Evolutionary conservation across 2,113 vertebrate genomes (phyloP).

Genomic region (Brachyhypopomus gauderio): DNA sequence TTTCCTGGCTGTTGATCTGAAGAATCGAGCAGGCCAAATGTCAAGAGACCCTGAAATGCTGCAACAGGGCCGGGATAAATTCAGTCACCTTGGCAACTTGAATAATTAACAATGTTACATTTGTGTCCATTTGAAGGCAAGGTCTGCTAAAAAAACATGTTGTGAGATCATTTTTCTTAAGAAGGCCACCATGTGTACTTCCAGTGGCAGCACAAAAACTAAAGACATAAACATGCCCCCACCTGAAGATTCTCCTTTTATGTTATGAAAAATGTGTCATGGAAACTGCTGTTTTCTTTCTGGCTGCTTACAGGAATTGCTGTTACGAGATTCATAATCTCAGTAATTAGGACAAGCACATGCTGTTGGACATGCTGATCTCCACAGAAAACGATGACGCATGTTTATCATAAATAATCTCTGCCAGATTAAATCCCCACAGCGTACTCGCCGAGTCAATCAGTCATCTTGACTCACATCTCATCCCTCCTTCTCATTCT

Average conservation of each 20-base stretch:
- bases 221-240: neutral
- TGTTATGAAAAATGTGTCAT: neutral
- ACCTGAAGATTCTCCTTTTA: neutral
- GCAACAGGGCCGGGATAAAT: neutral
- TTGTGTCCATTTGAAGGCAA: neutral
- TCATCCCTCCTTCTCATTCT: neutral
- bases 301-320: conserved; percentile 7
- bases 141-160: conserved; percentile 7
- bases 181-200: neutral
- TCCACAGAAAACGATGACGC: conserved; percentile 3
- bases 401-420: conserved; percentile 48
- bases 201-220: too few species aligned
- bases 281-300: conserved; percentile 5
- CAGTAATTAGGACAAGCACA: conserved; percentile 44
- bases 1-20: conserved; percentile 10
- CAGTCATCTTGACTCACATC: neutral
- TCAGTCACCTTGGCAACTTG: neutral
- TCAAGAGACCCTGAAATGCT: conserved; percentile 26
- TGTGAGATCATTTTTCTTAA: neutral
- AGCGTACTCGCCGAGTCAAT: conserved; percentile 31
- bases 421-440: conserved; percentile 26
- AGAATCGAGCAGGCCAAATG: conserved; percentile 9
- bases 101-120: conserved; percentile 17
- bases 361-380: conserved; percentile 37
- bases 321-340: conserved; percentile 19